Conservation (phyloP, 2,888 invertebrate species). For the Sarcophaga variegata region DNA sequence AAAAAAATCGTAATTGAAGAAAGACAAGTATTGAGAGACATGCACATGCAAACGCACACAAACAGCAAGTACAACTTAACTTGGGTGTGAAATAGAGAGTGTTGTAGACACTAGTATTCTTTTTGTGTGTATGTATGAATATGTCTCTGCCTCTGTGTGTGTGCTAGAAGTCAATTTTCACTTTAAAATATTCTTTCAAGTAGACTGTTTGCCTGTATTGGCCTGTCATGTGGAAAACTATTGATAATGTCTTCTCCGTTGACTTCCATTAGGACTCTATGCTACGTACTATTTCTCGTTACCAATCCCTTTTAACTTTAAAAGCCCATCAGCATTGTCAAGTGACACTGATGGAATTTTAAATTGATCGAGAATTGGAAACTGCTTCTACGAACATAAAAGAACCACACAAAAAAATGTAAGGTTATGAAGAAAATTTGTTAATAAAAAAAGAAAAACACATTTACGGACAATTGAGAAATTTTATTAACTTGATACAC, state of each 20-base stretch:
- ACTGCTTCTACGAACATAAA: background rate
- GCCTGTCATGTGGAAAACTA: conserved; percentile 33
- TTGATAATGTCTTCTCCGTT: background rate
- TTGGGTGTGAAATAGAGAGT: background rate
- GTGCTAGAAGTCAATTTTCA: conserved; percentile 40
- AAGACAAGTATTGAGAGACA: background rate
- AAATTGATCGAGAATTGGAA: conserved; percentile 39
- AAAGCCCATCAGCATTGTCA: conserved; percentile 34
- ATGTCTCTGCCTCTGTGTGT: background rate
- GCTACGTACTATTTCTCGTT: background rate
- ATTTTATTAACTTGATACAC: conserved; percentile 46
- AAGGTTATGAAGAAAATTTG: background rate
- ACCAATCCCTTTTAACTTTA: background rate
- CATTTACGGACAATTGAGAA: conserved; percentile 37
- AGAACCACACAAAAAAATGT: background rate
- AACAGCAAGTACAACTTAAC: too few species aligned
- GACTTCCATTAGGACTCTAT: background rate
- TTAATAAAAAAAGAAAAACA: conserved; percentile 30
- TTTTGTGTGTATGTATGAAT: background rate
- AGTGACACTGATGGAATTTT: conserved; percentile 57
- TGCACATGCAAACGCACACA: background rate
- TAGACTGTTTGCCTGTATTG: conserved; percentile 8
- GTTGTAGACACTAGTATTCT: background rate
- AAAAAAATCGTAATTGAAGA: background rate
- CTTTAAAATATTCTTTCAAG: conserved; percentile 32